Evolutionary conservation across 2,797 vertebrate species (phyloP).

Genomic region (Amphiprion clarkii): DNA sequence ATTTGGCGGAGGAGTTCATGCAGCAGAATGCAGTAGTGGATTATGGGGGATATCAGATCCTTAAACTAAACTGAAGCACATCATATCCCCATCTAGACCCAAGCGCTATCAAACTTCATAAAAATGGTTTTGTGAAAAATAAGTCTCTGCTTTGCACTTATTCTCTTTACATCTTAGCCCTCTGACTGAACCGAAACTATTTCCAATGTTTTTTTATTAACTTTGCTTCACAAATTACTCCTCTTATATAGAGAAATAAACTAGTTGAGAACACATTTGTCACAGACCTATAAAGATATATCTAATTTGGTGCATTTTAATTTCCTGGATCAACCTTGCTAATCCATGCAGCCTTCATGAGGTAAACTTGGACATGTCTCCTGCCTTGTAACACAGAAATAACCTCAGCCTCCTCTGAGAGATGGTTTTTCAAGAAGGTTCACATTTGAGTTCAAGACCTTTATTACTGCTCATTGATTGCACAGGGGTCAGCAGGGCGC

Average conservation of each 20-base stretch:
- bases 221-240: neutral
- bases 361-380: neutral
- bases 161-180: too few species aligned
- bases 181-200: too few species aligned
- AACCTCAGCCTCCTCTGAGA: neutral
- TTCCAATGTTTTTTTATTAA: neutral
- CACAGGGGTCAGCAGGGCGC: conserved; percentile 17
- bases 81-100: neutral
- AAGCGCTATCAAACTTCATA: too few species aligned
- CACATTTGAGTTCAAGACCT: conserved; percentile 21
- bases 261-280: neutral
- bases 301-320: neutral
- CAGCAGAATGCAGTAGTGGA: neutral
- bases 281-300: neutral
- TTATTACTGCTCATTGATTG: conserved; percentile 17
- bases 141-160: too few species aligned
- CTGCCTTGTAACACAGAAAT: neutral
- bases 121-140: too few species aligned
- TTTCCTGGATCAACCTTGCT: neutral
- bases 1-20: neutral
- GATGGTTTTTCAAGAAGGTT: neutral
- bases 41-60: neutral
- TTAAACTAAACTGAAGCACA: neutral
- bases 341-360: neutral
- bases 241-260: too few species aligned